phyloP scores from a whole-genome alignment of 1,140 invertebrate species.

The Zophobas atratus region DNA sequence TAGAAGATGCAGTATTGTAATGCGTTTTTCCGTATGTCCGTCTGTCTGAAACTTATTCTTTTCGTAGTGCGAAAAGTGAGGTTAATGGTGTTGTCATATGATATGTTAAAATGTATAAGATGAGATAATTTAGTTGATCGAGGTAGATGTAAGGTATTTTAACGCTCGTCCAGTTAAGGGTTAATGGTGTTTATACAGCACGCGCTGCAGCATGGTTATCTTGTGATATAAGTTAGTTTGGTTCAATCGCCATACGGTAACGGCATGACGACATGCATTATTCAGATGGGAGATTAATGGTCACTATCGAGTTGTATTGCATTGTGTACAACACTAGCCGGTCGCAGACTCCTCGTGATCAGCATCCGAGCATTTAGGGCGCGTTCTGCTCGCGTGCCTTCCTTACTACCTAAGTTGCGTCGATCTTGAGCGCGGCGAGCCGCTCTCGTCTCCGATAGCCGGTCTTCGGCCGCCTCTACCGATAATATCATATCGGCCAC shows the following conservation, averaged over 20 bases:
- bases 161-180: slow-evolving; percentile 50
- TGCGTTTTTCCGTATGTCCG: too few species aligned
- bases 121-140: slow-evolving; percentile 41
- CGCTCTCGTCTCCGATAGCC: slow-evolving; percentile 37
- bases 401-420: slow-evolving; percentile 16
- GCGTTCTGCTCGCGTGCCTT: slow-evolving; percentile 52
- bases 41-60: too few species aligned
- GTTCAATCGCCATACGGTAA: slow-evolving; percentile 54
- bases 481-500: slow-evolving; percentile 65
- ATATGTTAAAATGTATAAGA: not conserved
- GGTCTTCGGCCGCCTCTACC: slow-evolving; percentile 51
- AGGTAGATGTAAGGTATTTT: slow-evolving; percentile 35
- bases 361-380: slow-evolving; percentile 49
- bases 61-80: not conserved
- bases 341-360: slow-evolving; percentile 49
- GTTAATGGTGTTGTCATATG: not conserved
- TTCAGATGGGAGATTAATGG: slow-evolving; percentile 57
- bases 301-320: slow-evolving; percentile 55
- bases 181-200: slow-evolving; percentile 53
- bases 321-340: slow-evolving; percentile 52
- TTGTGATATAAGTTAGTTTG: slow-evolving; percentile 50
- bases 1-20: too few species aligned
- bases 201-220: slow-evolving; percentile 46
- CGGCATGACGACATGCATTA: slow-evolving; percentile 54
- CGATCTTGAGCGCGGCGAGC: slow-evolving; percentile 11